phyloP scores from a whole-genome alignment of 1,140 invertebrate species.

The Drosophila quadrilineata region DNA sequence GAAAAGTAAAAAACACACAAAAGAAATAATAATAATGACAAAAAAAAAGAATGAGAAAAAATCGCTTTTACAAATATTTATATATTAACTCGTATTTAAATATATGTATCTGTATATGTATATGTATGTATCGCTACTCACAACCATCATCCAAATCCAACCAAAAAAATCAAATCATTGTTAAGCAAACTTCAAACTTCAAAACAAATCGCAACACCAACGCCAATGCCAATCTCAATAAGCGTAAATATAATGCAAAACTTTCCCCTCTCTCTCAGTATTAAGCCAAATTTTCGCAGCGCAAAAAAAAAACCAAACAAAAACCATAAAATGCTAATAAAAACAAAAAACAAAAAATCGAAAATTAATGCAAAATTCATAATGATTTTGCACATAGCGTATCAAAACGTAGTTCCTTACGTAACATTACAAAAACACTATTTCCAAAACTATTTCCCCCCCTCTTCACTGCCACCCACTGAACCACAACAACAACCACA shows the following conservation, averaged over 20 bases:
- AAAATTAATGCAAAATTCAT: constrained; percentile 34
- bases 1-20: constrained; percentile 31
- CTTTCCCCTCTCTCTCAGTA: constrained; percentile 54
- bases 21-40: constrained; percentile 26
- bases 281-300: constrained; percentile 45
- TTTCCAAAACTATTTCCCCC: constrained; percentile 77
- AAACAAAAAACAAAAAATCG: constrained; percentile 13
- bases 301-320: constrained; percentile 2
- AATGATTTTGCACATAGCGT: constrained; percentile 56
- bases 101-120: constrained; percentile 78
- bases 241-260: constrained; percentile 71
- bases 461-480: constrained; percentile 55
- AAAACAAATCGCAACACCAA: constrained; percentile 58
- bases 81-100: constrained; percentile 78
- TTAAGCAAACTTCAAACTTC: constrained; percentile 70
- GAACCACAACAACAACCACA: constrained; percentile 43
- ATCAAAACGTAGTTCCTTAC: constrained; percentile 56
- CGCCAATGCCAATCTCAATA: constrained; percentile 69
- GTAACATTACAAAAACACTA: constrained; percentile 78
- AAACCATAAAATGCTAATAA: not conserved
- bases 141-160: constrained; percentile 66
- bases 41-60: constrained; percentile 31
- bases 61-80: constrained; percentile 80
- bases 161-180: constrained; percentile 60
- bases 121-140: constrained; percentile 79